Evolutionary conservation across 2,888 invertebrate genomes (phyloP).

Genomic region (Pristionchus entomophagus): DNA sequence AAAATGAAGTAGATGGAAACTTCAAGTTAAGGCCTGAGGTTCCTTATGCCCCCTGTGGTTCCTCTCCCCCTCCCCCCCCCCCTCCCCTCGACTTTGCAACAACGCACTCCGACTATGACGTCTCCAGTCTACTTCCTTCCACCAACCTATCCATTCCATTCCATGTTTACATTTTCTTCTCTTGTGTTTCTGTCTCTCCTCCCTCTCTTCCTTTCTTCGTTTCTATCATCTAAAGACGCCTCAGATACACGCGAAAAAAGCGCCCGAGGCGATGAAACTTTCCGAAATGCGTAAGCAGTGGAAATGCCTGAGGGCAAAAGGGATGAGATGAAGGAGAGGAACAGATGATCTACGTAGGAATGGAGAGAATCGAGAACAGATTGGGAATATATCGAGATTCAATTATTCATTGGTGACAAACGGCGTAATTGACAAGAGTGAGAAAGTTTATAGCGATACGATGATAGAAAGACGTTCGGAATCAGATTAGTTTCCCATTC

Average conservation of each 20-base stretch:
- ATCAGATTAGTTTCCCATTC: conserved; percentile 6
- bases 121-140: conserved; percentile 20
- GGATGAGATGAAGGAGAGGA: neutral
- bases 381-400: neutral
- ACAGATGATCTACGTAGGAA: neutral
- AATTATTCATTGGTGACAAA: neutral
- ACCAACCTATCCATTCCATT: conserved; percentile 26
- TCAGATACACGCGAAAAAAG: neutral
- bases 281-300: conserved; percentile 22
- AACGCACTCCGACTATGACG: neutral
- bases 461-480: neutral
- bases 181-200: conserved; percentile 1
- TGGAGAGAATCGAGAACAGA: neutral
- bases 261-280: conserved; percentile 30
- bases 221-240: neutral
- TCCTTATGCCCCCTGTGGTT: too few species aligned
- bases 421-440: neutral
- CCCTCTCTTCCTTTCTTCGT: neutral
- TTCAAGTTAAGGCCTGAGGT: too few species aligned
- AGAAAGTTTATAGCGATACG: neutral
- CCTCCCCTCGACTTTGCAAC: too few species aligned
- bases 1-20: too few species aligned
- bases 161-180: conserved; percentile 37
- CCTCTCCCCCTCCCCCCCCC: too few species aligned
- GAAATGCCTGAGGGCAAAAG: conserved; percentile 4